Evolutionary conservation across 2,888 invertebrate genomes (phyloP), one percentile per base, ranked within the genome.

Genomic region (Ptychoptera contaminata): DNA sequence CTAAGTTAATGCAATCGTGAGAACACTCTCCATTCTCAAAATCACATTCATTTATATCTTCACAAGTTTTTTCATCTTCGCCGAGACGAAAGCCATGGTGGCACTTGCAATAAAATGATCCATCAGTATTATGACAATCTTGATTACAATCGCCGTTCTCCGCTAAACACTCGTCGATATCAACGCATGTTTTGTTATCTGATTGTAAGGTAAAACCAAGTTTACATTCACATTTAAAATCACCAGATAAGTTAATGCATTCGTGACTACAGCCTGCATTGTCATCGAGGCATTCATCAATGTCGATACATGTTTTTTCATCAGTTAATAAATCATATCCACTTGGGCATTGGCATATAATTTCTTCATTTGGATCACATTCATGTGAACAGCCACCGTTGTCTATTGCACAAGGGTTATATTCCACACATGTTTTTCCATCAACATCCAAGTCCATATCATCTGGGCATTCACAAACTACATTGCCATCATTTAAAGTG

Each of bases 301-400:
- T 59, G 56, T 73, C 72, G 8, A 55, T 44, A 46, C 72, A 72
- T 2, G 63, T 59, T 40, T 67, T 67, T 35, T 66, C 66, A 52
- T 74, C 72, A 1, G 54, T 53, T 11, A 50, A 51, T 3, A 65
- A 52, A 2, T 48, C 49, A 35, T 60, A 60, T 2, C 65, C 67
- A n/a, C 47, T 43, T 29, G 60, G 59, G 47, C 71, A 71, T 7
- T 57, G 58, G 48, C 71, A 71, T 12, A 36, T 42, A 16, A 43
- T 45, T 2, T 47, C 51, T 0, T 56, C 52, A 6, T 56, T 52
- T 2, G 56, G 51, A 15, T 59, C 55, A 46, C 82, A 82, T 15
- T 68, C 65, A 46, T 79, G 78, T 5, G 73, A 71, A 56, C 81
- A 82, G 11, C 71, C 73, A 1, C 74, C 76, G 48, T 76, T 74